These are phyloP conservation scores for Merodon equestris DNA, from an alignment of 2,888 invertebrate genomes.

Conservation along the genomic window DNA sequence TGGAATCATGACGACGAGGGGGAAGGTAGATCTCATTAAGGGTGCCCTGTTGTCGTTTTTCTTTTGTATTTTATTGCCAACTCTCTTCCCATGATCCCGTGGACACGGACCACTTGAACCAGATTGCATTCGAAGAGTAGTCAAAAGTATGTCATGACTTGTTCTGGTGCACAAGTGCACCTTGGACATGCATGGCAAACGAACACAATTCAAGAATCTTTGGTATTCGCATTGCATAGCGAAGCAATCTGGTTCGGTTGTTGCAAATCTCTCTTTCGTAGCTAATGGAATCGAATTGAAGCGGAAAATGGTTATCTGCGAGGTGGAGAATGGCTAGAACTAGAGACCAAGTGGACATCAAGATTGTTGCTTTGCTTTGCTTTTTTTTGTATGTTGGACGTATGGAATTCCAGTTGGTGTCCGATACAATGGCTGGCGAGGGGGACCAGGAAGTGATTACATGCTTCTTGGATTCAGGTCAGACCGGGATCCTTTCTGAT, in stretches of 20 bases:
- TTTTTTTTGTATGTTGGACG: background rate
- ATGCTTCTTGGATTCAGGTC: slow-evolving; percentile 40
- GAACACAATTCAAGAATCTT: slow-evolving; percentile 42
- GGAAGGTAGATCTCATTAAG: slow-evolving; percentile 56
- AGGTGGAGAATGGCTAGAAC: too few relatives aligned
- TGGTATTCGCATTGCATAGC: slow-evolving; percentile 40
- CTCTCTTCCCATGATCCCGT: slow-evolving; percentile 56
- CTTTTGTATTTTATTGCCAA: slow-evolving; percentile 4
- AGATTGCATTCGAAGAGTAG: slow-evolving; percentile 25
- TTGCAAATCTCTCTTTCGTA: too few relatives aligned
- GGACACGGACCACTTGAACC: slow-evolving; percentile 24
- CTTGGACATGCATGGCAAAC: slow-evolving; percentile 18
- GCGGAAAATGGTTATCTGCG: slow-evolving; percentile 44
- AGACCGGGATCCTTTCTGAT: slow-evolving; percentile 16
- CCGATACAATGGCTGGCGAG: slow-evolving; percentile 18
- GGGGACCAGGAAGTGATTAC: slow-evolving; percentile 48
- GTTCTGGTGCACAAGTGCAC: slow-evolving; percentile 42
- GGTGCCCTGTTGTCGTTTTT: slow-evolving; percentile 47
- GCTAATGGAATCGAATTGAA: slow-evolving; percentile 16
- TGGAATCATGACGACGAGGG: background rate
- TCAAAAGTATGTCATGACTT: slow-evolving; percentile 56
- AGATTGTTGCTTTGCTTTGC: background rate
- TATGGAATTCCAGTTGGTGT: slow-evolving; percentile 27
- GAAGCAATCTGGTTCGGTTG: slow-evolving; percentile 26
- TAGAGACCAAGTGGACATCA: slow-evolving; percentile 13